These are phyloP conservation scores for Argynnis bischoffii DNA, from an alignment of 2,888 invertebrate genomes.

Conservation along the genomic window DNA sequence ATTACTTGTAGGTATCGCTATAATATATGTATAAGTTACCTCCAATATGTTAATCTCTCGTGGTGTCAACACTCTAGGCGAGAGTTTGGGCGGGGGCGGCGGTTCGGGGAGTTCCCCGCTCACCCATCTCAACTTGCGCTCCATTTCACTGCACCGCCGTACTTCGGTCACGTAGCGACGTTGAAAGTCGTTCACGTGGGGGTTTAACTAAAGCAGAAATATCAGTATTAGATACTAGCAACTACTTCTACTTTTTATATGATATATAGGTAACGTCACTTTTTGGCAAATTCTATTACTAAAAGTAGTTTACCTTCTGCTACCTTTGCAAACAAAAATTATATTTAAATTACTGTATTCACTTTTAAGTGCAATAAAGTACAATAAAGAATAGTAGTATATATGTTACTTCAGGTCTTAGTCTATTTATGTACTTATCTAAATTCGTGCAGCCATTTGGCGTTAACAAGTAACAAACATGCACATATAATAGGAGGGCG, in stretches of 20 bases:
- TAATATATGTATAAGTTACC: constrained; percentile 46
- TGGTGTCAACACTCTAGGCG: constrained; percentile 61
- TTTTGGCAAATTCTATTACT: constrained; percentile 18
- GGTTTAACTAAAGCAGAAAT: constrained; percentile 61
- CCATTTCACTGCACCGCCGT: constrained; percentile 77
- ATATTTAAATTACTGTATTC: no score
- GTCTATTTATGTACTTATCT: no score
- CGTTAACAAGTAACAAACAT: no score
- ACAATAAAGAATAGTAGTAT: no score
- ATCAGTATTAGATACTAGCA: neutral
- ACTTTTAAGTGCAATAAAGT: no score
- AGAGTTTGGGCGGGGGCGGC: constrained; percentile 68
- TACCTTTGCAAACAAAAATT: no score
- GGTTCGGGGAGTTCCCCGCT: constrained; percentile 71
- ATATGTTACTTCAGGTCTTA: neutral
- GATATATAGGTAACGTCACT: neutral
- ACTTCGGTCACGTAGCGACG: constrained; percentile 75
- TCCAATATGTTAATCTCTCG: constrained; percentile 75
- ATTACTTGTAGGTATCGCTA: no score
- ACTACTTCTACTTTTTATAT: neutral
- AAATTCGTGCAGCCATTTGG: no score
- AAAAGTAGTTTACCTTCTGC: no score
- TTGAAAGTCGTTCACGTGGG: constrained; percentile 77
- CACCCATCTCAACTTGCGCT: constrained; percentile 73
- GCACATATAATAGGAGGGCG: no score